These are phyloP conservation scores for Ceyx erithaca DNA, from an alignment of 2,797 vertebrate genomes.

Conservation along the genomic window DNA sequence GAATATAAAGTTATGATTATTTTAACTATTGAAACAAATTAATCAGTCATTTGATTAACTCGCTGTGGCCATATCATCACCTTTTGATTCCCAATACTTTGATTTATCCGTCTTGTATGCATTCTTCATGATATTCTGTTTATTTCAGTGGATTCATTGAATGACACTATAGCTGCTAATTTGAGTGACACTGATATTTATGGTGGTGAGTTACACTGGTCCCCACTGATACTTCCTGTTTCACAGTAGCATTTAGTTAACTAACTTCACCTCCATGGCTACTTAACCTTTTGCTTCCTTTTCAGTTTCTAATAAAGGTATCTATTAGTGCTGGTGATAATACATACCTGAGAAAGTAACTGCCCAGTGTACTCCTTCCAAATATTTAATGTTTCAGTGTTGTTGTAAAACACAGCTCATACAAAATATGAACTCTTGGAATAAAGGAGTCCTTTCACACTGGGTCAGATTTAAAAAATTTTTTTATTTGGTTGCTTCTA, in stretches of 20 bases:
- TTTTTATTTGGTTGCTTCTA: background rate
- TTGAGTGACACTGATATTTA: slow-evolving; percentile 99
- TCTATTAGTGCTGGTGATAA: slow-evolving; percentile 66
- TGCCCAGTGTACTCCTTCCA: slow-evolving; percentile 19
- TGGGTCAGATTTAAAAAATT: background rate
- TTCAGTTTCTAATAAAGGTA: slow-evolving; percentile 65
- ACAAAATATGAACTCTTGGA: background rate
- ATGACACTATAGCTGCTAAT: slow-evolving; percentile 99
- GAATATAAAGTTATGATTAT: background rate
- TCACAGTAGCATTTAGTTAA: slow-evolving; percentile 81
- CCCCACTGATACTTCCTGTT: slow-evolving; percentile 81
- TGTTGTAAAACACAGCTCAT: slow-evolving; percentile 5
- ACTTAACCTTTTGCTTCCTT: slow-evolving; percentile 66
- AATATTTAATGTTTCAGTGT: slow-evolving; percentile 36
- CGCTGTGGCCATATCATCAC: slow-evolving; percentile 21
- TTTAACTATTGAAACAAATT: slow-evolving; percentile 44
- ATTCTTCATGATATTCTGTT: slow-evolving; percentile 85
- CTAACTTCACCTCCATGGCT: slow-evolving; percentile 81
- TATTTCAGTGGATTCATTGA: slow-evolving; percentile 99
- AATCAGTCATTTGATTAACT: slow-evolving; percentile 54
- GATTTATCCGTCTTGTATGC: slow-evolving; percentile 72
- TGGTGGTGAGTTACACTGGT: slow-evolving; percentile 97
- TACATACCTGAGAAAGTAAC: slow-evolving; percentile 22
- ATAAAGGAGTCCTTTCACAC: slow-evolving; percentile 38
- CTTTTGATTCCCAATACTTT: slow-evolving; percentile 69